These are phyloP conservation scores for Anarsia innoxiella DNA, from an alignment of 2,888 invertebrate species.

Conservation along the genomic window DNA sequence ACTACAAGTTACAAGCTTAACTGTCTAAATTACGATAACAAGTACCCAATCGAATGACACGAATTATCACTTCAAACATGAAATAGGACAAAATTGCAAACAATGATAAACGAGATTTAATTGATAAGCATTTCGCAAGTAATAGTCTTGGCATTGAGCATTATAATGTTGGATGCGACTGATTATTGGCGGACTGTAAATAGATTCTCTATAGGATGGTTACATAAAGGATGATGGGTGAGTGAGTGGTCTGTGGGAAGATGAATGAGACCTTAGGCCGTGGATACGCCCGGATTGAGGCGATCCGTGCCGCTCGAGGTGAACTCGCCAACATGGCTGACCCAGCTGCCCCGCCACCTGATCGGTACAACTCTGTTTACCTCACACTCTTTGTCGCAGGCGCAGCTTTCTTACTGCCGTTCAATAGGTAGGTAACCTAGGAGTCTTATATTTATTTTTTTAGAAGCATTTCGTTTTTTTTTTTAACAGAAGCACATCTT, in stretches of 20 bases:
- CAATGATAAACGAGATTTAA: too few species aligned
- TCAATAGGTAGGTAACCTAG: constrained; percentile 89
- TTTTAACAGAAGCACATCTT: too few species aligned
- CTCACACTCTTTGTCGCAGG: constrained; percentile 87
- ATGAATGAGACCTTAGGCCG: constrained; percentile 81
- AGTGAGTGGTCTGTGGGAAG: constrained; percentile 19
- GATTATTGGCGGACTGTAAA: background rate
- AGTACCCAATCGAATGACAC: too few species aligned
- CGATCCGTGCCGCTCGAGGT: constrained; percentile 71
- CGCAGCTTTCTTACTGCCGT: constrained; percentile 91
- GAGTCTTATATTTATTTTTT: too few species aligned
- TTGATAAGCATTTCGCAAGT: too few species aligned
- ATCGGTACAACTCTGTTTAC: constrained; percentile 82
- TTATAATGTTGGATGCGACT: too few species aligned
- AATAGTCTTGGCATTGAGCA: too few species aligned
- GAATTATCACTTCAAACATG: too few species aligned
- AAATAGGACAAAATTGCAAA: too few species aligned
- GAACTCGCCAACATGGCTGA: constrained; percentile 49
- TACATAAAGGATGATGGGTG: constrained; percentile 11
- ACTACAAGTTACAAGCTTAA: too few species aligned
- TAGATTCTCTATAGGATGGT: background rate
- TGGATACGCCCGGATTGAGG: constrained; percentile 79
- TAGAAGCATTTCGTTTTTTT: background rate
- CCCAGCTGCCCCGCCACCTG: constrained; percentile 80
- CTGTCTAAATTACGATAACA: too few species aligned